phyloP scores from a whole-genome alignment of 2,113 vertebrate species.

The Hypomesus transpacificus region DNA sequence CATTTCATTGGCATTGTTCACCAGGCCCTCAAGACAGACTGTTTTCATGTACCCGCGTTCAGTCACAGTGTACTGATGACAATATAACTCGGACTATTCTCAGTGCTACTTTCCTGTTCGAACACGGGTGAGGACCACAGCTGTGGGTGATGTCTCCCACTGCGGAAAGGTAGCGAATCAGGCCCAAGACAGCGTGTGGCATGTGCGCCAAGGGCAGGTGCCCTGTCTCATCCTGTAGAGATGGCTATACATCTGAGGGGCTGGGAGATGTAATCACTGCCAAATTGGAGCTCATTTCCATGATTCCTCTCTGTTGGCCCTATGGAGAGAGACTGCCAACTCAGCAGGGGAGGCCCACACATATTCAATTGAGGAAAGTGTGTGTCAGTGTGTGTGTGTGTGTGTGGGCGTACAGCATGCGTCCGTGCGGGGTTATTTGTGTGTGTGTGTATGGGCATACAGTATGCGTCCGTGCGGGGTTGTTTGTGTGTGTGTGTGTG shows the following conservation, averaged over 20 bases:
- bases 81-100: no score
- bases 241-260: conserved; percentile 5
- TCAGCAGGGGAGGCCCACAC: conserved; percentile 7
- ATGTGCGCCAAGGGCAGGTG: no score
- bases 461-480: not conserved
- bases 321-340: conserved; percentile 8
- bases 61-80: conserved; percentile 16
- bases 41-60: not conserved
- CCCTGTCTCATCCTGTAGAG: not conserved
- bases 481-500: not conserved
- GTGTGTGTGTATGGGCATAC: not conserved
- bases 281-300: conserved; percentile 29
- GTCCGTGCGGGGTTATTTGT: not conserved
- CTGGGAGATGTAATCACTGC: conserved; percentile 28
- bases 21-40: no score
- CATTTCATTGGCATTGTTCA: not conserved
- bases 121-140: conserved; percentile 18
- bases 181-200: no score
- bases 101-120: not conserved
- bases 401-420: not conserved
- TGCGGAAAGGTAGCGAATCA: no score
- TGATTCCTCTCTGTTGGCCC: conserved; percentile 20
- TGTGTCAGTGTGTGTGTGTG: not conserved
- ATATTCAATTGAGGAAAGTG: not conserved
- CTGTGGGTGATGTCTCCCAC: not conserved